Percentiles rank a stretch among this genome's conserved stretches.
phyloP scores from a whole-genome alignment of 2,888 invertebrate genomes.

The Choristoneura rosaceana region DNA sequence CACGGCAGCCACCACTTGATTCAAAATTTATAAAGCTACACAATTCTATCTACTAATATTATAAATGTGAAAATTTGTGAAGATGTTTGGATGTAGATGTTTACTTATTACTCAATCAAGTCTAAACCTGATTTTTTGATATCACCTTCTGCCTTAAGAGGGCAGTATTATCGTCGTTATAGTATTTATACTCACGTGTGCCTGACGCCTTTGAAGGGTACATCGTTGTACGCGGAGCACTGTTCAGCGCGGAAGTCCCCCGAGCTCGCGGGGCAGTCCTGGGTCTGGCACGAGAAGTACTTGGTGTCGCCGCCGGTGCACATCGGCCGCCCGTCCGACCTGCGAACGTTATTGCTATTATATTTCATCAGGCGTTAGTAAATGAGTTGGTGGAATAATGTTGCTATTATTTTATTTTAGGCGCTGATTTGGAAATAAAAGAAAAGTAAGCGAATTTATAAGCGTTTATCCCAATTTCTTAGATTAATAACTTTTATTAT shows the following conservation, averaged over 20 bases:
- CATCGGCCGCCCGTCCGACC: constrained; percentile 85
- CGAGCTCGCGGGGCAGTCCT: constrained; percentile 93
- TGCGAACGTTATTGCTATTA: constrained; percentile 57
- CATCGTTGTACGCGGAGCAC: constrained; percentile 93
- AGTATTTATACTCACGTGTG: constrained; percentile 87
- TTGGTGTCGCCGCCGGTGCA: constrained; percentile 93
- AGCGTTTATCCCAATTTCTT: too few species aligned
- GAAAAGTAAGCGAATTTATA: too few species aligned
- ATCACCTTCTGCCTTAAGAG: too few species aligned
- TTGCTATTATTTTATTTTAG: neutral
- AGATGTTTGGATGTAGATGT: too few species aligned
- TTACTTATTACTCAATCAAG: too few species aligned
- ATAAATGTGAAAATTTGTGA: too few species aligned
- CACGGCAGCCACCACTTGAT: too few species aligned
- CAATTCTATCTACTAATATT: too few species aligned
- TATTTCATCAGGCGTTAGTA: neutral
- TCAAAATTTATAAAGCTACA: too few species aligned
- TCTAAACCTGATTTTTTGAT: too few species aligned
- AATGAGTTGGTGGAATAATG: neutral
- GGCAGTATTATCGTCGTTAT: too few species aligned
- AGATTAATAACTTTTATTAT: too few species aligned
- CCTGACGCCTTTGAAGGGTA: constrained; percentile 92
- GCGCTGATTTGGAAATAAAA: neutral
- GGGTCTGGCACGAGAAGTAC: constrained; percentile 96
- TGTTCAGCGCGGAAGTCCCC: constrained; percentile 95